phyloP scores from a whole-genome alignment of 2,888 invertebrate species.

The Portevinia maculata region DNA sequence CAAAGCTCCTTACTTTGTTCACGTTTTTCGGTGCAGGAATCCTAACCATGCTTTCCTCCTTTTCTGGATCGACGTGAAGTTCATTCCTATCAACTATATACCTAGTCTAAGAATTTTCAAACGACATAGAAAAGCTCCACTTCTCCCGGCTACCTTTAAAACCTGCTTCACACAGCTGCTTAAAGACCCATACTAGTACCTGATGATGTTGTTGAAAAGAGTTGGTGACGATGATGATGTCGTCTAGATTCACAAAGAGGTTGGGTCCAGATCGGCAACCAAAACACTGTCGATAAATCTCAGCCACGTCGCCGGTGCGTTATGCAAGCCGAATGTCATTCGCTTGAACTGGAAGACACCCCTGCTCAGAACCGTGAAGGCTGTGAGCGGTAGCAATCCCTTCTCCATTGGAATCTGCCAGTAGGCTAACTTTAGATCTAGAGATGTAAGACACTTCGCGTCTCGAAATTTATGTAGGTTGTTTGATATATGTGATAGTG shows the following conservation, averaged over 20 bases:
- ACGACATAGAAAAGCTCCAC: background rate
- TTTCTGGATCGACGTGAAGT: too few species aligned
- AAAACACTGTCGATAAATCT: background rate
- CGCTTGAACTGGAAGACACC: conserved; percentile 14
- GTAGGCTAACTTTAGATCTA: conserved; percentile 31
- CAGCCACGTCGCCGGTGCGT: background rate
- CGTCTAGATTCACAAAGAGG: background rate
- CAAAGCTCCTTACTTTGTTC: conserved; percentile 26
- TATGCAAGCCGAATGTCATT: background rate
- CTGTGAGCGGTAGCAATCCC: conserved; percentile 4
- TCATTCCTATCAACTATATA: background rate
- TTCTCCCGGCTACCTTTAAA: background rate
- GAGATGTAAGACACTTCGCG: too few species aligned
- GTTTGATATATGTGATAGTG: too few species aligned
- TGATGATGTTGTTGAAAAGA: background rate
- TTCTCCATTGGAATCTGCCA: conserved; percentile 29
- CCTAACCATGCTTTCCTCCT: conserved; percentile 18
- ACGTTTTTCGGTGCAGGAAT: conserved; percentile 27
- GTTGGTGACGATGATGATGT: too few species aligned
- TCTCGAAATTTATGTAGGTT: too few species aligned
- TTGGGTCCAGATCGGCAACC: background rate
- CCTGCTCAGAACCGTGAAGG: conserved; percentile 11
- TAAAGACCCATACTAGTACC: background rate
- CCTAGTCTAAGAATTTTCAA: background rate
- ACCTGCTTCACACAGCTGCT: background rate